phyloP scores from a whole-genome alignment of 2,797 vertebrate genomes.

The Coregonus sp. region DNA sequence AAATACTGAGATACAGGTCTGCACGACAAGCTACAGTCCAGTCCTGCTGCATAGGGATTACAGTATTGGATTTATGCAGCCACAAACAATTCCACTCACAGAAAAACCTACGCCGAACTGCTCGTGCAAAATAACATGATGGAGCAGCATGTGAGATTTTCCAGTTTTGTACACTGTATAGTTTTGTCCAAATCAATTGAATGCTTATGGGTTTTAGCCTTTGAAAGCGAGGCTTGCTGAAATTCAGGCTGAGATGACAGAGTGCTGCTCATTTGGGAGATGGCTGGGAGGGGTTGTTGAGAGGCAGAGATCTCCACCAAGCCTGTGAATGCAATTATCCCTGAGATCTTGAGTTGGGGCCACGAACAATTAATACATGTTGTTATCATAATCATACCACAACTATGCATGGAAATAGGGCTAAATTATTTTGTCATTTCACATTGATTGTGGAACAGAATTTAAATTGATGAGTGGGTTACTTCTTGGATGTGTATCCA shows the following conservation, averaged over 20 bases:
- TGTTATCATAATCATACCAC: constrained; percentile 32
- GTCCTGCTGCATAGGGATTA: not conserved
- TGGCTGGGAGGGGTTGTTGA: constrained; percentile 49
- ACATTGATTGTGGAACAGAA: not conserved
- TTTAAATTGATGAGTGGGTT: not conserved
- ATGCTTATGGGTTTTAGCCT: constrained; percentile 48
- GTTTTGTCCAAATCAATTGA: constrained; percentile 45
- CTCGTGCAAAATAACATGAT: constrained; percentile 16
- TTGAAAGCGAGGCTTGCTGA: constrained; percentile 45
- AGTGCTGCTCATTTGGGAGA: constrained; percentile 64
- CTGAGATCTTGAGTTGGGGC: constrained; percentile 44
- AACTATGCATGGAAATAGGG: constrained; percentile 31
- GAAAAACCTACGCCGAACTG: constrained; percentile 9
- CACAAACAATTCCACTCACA: not conserved
- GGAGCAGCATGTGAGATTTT: constrained; percentile 26
- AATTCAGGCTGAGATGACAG: constrained; percentile 52
- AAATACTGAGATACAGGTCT: constrained; percentile 46
- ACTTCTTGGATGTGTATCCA: not conserved
- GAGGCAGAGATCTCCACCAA: constrained; percentile 45
- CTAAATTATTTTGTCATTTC: constrained; percentile 20
- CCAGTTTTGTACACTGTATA: constrained; percentile 34
- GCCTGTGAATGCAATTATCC: constrained; percentile 69
- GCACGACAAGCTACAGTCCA: constrained; percentile 17
- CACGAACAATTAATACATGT: constrained; percentile 37
- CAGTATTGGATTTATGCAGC: not conserved